phyloP scores from a whole-genome alignment of 1,140 invertebrate genomes.

The Triops cancriformis region DNA sequence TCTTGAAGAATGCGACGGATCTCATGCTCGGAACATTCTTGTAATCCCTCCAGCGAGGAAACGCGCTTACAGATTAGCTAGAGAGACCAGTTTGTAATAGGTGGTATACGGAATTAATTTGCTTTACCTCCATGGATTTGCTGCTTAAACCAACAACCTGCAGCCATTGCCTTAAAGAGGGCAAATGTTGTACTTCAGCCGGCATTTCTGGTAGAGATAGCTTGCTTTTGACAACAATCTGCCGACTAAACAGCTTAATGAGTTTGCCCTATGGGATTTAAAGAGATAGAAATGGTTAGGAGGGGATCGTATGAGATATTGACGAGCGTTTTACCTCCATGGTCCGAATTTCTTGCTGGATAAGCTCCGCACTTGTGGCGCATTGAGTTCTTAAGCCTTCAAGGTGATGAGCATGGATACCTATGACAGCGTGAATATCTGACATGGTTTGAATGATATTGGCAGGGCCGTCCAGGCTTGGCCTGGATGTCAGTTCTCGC shows the following conservation, averaged over 20 bases:
- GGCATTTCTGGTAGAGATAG: constrained; percentile 50
- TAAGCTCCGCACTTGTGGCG: constrained; percentile 80
- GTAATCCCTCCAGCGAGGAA: constrained; percentile 62
- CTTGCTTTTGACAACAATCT: constrained; percentile 75
- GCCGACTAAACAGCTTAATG: constrained; percentile 82
- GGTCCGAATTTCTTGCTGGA: constrained; percentile 88
- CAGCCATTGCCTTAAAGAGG: constrained; percentile 79
- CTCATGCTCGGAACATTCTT: constrained; percentile 75
- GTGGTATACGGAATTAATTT: not conserved
- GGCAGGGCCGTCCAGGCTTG: not conserved
- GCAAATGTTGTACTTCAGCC: constrained; percentile 53
- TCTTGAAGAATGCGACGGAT: constrained; percentile 55
- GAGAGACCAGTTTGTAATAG: not conserved
- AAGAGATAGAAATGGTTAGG: not conserved
- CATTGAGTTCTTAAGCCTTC: constrained; percentile 85
- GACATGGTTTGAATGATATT: constrained; percentile 38
- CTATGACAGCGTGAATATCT: constrained; percentile 84
- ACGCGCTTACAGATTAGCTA: constrained; percentile 51
- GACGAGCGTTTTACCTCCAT: constrained; percentile 64
- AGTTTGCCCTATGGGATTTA: constrained; percentile 70
- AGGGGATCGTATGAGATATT: not conserved
- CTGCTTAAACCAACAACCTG: constrained; percentile 72
- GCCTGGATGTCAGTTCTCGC: not conserved
- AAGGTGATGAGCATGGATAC: constrained; percentile 82
- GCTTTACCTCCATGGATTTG: constrained; percentile 57